Base-by-base conservation (phyloP, 2,888 invertebrate species). In the Enoplolaimus lenunculus region DNA sequence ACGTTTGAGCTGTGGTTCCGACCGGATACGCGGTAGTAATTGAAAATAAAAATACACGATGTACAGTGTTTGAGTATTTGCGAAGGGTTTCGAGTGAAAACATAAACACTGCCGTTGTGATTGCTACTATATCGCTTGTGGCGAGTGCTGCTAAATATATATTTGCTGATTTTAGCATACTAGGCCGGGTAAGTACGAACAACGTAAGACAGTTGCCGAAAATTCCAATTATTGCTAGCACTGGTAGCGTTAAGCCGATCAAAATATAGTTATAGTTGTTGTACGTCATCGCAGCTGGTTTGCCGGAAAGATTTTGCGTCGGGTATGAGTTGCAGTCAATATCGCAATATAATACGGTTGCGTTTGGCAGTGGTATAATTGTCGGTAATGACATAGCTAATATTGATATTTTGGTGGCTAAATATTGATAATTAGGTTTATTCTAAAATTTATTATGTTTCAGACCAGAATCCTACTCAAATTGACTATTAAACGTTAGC, bases 1-100 rank as follows among this genome's bases (percentile, higher is more conserved):
- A 78, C 30, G 79, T 78, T 71, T 79, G 79, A 64, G 79, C 79
- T 31, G 75, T 75, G 76, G 77, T 77, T 21, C 77, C 77, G 28
- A 77, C 76, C 30, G 79, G 78, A 69, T 77, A 79, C 7, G 70
- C 34, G 45, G 29, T 66, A 16, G 21, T 29, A 3, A 65, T 45
- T 21, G 29, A n/a, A 2, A 7, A 1, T 13, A 60, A 60, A 64
- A 70, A 71, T 2, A 70, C 16, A 21, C 30, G 16, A 16, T 30
- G 16, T 16, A 66, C 64, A 26, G 26, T 1, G 1, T 21, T 21
- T 2, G 34, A 13, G 57, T 7, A 30, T 31, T 30, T 29, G 28
- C 71, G 33, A 33, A 70, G 66, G 1, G 26, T 66, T 30, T 71
- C 71, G 29, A 71, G 2, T 28, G 66, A 28, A 34, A 71, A 71